These are phyloP conservation scores for Cecidostiba fungosa DNA, from an alignment of 2,888 invertebrate species.

Conservation along the genomic window DNA sequence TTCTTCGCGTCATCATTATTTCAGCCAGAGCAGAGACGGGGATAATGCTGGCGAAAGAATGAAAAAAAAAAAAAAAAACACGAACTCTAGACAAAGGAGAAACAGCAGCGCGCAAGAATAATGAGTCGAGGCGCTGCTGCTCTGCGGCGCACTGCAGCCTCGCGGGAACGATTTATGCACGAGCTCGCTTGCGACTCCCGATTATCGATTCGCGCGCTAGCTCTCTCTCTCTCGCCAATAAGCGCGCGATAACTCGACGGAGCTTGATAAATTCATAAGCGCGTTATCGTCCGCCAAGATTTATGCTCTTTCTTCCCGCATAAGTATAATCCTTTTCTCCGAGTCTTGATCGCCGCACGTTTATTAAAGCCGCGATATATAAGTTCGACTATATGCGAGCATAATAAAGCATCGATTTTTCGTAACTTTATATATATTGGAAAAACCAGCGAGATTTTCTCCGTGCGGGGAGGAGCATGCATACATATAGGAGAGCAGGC, in stretches of 20 bases:
- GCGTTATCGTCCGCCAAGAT: conserved; percentile 51
- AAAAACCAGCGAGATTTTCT: conserved; percentile 42
- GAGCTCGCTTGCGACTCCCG: conserved; percentile 24
- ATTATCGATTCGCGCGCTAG: conserved; percentile 46
- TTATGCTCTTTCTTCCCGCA: conserved; percentile 39
- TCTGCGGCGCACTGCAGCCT: neutral
- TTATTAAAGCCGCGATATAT: conserved; percentile 55
- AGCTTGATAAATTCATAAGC: conserved; percentile 55
- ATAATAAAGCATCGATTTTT: conserved; percentile 62
- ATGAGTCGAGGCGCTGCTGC: neutral
- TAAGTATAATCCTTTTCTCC: conserved; percentile 40
- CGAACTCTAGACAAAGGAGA: neutral
- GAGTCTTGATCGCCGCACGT: neutral
- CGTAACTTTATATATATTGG: conserved; percentile 56
- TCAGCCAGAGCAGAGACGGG: neutral
- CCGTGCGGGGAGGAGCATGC: conserved; percentile 3
- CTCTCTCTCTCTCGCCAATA: conserved; percentile 15
- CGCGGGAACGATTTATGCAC: conserved; percentile 32
- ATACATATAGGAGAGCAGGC: neutral
- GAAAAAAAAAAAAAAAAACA: neutral
- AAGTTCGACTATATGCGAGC: conserved; percentile 50
- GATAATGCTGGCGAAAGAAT: neutral
- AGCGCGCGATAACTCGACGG: conserved; percentile 32
- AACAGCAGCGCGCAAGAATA: conserved; percentile 22
- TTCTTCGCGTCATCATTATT: neutral